Conservation (phyloP, 2,797 vertebrate species). For the Capromys pilorides region DNA sequence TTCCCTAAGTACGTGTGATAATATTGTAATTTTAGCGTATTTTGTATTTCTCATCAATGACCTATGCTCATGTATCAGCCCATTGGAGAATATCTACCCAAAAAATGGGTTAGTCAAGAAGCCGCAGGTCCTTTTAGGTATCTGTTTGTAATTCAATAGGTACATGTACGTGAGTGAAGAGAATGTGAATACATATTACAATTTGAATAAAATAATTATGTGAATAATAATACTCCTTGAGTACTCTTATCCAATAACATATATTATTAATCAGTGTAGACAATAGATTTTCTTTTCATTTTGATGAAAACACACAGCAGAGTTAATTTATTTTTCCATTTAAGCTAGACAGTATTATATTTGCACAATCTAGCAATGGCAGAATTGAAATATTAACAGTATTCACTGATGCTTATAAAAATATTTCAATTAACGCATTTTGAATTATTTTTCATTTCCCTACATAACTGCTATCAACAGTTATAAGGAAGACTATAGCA, state of each 20-base stretch:
- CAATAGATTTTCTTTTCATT: too few relatives aligned
- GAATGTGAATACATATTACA: background rate
- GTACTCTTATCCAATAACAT: background rate
- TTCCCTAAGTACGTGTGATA: too few relatives aligned
- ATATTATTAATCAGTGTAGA: background rate
- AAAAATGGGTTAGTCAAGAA: background rate
- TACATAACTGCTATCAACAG: background rate
- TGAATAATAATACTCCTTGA: background rate
- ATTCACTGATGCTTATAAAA: background rate
- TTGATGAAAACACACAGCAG: background rate
- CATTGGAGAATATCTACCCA: background rate
- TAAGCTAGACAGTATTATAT: background rate
- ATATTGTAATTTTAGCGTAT: fast-evolving
- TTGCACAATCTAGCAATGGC: background rate
- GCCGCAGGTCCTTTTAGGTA: background rate
- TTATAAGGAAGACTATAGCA: background rate
- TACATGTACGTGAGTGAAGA: background rate
- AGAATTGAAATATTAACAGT: background rate
- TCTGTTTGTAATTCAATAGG: background rate
- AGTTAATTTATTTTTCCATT: background rate
- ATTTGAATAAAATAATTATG: too few relatives aligned
- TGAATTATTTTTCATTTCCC: background rate
- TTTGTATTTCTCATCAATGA: background rate
- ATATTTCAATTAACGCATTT: background rate
- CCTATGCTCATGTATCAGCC: too few relatives aligned